Base-by-base conservation (phyloP, 2,888 invertebrate genomes). In the Stomorhina lunata region DNA sequence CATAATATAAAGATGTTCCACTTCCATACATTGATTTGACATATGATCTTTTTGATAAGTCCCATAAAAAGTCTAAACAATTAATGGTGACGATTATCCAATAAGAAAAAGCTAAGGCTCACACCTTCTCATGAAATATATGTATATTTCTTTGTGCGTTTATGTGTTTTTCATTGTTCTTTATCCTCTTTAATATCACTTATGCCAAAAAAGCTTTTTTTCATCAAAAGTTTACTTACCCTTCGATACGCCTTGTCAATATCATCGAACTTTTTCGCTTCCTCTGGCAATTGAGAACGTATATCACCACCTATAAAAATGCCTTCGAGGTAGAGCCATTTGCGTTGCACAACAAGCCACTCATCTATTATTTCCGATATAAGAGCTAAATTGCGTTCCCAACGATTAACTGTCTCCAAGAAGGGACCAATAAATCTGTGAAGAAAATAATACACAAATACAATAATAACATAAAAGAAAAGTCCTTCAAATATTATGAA, bases 241-340 rank as follows among this genome's bases (percentile, higher is more conserved):
- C 94, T 94, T 87, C 95, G 93, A 91, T 96, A 98, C 1, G 93
- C 89, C 88, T 93, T 95, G 89, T 98, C 97, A 85, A 98, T 96
- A 82, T 95, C 95, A 88, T 98, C 97, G 90, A 98, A 98, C 90
- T 96, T 96, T 89, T 94, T 95, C 0, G 97, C 97, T 89, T 97
- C 97, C 1, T 97, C 97, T 0, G 97, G 97, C 68, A 98, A 91
- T 88, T 98, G 97, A 0, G 93, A 91, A 63, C 97, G 92, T 84
- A 98, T 97, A 88, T 98, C 98, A 4, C 96, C 96, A 0, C 96
- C 96, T 0, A 97, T 94, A 89, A 98, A 98, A 82, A 98, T 97
- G 0, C 97, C 97, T 89, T 98, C 98, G 84, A 98, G 92, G 88
- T 98, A 97, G 84, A 97, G 92, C 98, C 98, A 98, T 89, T 96